Evolutionary conservation across 2,888 invertebrate genomes (phyloP).

Genomic region (Mellilla xanthometata): DNA sequence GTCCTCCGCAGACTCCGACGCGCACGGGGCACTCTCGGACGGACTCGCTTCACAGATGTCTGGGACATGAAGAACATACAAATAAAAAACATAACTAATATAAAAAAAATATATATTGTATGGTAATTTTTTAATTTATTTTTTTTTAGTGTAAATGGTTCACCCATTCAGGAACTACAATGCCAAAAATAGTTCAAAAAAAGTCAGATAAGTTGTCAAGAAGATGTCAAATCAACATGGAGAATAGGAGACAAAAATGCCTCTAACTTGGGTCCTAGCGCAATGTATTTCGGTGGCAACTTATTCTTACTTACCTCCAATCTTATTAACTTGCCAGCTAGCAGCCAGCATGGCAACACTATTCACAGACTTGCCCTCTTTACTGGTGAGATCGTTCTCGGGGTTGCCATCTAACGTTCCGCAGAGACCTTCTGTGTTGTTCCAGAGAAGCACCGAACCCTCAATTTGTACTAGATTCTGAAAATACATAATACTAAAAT

Average conservation of each 20-base stretch:
- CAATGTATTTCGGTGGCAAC: no score
- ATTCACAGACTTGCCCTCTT: slow-evolving; percentile 78
- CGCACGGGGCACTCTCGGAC: slow-evolving; percentile 75
- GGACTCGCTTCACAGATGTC: slow-evolving; percentile 82
- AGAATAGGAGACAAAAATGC: no score
- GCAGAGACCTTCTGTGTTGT: slow-evolving; percentile 91
- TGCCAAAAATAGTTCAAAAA: no score
- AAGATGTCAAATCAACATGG: no score
- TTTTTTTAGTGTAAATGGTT: no score
- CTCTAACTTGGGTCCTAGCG: no score
- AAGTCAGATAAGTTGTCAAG: no score
- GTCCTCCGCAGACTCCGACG: slow-evolving; percentile 50
- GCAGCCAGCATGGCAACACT: slow-evolving; percentile 77
- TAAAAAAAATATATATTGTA: no score
- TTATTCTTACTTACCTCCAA: slow-evolving; percentile 60
- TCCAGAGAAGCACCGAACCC: slow-evolving; percentile 87
- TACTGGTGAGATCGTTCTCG: slow-evolving; percentile 86
- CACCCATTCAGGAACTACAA: no score
- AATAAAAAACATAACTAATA: no score
- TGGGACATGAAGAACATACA: slow-evolving; percentile 47
- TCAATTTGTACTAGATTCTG: slow-evolving; percentile 86
- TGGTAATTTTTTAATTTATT: no score
- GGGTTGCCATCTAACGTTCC: slow-evolving; percentile 88
- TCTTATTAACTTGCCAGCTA: slow-evolving; percentile 83
- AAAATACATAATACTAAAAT: no score